Evolutionary conservation across 2,888 invertebrate genomes (phyloP), one percentile per base, ranked within the genome.

Genomic region (Lithophane leautieri): DNA sequence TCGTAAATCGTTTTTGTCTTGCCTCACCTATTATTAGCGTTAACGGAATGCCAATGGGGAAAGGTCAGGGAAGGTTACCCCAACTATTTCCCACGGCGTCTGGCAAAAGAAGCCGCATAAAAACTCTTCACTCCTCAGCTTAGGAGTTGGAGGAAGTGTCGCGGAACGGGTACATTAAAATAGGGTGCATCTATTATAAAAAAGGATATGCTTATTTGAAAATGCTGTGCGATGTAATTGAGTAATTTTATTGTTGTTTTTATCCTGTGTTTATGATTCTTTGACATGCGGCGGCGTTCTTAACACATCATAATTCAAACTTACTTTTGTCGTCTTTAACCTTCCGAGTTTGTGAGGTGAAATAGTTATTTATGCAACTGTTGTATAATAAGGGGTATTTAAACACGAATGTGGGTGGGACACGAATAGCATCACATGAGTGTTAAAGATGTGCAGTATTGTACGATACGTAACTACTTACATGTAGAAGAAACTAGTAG

Each of bases 41-140:
- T 83, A 85, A 86, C 83, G 58, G 56, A 63, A 67, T 72, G 42
- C 71, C 82, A 87, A 86, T 87, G 70, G 88, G 88, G 92, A 92
- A 92, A 93, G 92, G 92, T 92, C 89, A 92, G 89, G 91, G 86
- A 85, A 89, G 89, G 88, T 89, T 88, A 86, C 79, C 85, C 88
- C 81, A 70, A 81, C 81, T 54, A 78, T 88, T 93, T 93, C 93
- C 93, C 93, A 92, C 92, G 92, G 82, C 86, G 88, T 63, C 79
- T 87, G 79, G 70, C 88, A 66, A 70, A 88, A 90, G 94, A 94
- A 94, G 93, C 93, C 93, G 75, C 86, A 90, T 85, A 93, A 94
- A 93, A 93, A 70, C 73, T 75, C 60, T 66, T 71, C 71, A 72
- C 80, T 81, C 76, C 74, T 76, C 19, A 52, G 22, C 60, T 28